Evolutionary conservation across 2,113 vertebrate genomes (phyloP).

Genomic region (Corythornis madagascariensis): DNA sequence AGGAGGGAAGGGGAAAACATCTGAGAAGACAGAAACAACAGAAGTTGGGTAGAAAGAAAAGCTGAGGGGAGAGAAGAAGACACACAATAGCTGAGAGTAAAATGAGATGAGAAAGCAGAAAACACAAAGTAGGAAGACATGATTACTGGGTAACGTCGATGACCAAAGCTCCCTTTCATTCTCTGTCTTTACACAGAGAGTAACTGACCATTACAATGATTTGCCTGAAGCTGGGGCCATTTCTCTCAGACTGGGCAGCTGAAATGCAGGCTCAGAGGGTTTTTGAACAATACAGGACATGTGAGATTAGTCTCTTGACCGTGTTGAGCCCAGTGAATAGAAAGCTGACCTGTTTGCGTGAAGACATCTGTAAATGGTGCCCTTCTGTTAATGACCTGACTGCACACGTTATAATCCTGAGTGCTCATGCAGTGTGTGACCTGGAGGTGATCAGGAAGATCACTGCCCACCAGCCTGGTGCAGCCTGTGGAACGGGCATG

Average conservation of each 20-base stretch:
- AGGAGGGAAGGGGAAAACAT: not conserved
- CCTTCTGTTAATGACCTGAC: not conserved
- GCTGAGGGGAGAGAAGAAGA: not conserved
- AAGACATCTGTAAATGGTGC: not conserved
- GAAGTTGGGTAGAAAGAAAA: not conserved
- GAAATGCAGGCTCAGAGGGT: not conserved
- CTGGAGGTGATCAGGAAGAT: not conserved
- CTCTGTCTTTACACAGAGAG: not conserved
- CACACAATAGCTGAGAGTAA: conserved; percentile 14
- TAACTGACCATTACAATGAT: not conserved
- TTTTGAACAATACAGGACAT: not conserved
- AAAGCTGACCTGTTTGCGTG: not conserved
- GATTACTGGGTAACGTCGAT: not conserved
- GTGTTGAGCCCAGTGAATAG: not conserved
- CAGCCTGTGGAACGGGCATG: not conserved
- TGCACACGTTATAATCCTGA: not conserved
- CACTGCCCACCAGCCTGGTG: not conserved
- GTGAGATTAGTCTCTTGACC: not conserved
- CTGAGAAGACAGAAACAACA: conserved; percentile 39
- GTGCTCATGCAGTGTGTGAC: not conserved
- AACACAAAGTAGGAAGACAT: conserved; percentile 28
- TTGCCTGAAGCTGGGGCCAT: not conserved
- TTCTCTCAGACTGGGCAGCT: not conserved
- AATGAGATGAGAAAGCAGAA: conserved; percentile 16
- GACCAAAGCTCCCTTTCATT: conserved; percentile 25